Conservation (phyloP, 2,797 vertebrate genomes). For the Poeciliopsis infans region DNA sequence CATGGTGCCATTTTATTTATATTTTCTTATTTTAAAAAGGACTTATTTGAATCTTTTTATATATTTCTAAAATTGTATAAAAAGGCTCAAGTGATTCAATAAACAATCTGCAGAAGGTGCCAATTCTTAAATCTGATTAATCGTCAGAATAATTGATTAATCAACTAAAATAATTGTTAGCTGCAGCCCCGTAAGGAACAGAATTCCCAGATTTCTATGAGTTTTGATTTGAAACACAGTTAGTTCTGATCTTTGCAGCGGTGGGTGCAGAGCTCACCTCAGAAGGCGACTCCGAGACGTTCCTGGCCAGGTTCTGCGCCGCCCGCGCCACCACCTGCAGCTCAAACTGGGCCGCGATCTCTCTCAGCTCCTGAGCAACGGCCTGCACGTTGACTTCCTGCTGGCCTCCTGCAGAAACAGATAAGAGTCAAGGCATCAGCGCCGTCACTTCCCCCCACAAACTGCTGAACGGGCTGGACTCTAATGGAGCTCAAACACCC, state of each 20-base stretch:
- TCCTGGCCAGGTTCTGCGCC: slow-evolving; percentile 60
- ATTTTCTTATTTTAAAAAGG: not conserved
- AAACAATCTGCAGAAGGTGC: not conserved
- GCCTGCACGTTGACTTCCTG: slow-evolving; percentile 41
- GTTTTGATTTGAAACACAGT: not conserved
- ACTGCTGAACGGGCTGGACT: not conserved
- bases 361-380: slow-evolving; percentile 64
- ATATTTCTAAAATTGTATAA: not conserved
- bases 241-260: not conserved
- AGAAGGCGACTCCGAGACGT: slow-evolving; percentile 13
- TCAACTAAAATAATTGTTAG: too few species aligned
- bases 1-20: too few species aligned
- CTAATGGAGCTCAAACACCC: not conserved
- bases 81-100: not conserved
- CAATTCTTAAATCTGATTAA: not conserved
- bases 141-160: not conserved
- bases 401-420: slow-evolving; percentile 43
- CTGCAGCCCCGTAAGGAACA: too few species aligned
- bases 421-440: not conserved
- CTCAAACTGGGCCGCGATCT: slow-evolving; percentile 75
- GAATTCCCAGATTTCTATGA: not conserved
- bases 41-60: not conserved
- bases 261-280: slow-evolving; percentile 50
- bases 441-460: not conserved
- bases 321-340: slow-evolving; percentile 53